These are phyloP conservation scores for Latrodectus elegans DNA, from an alignment of 2,888 invertebrate genomes.

Conservation along the genomic window DNA sequence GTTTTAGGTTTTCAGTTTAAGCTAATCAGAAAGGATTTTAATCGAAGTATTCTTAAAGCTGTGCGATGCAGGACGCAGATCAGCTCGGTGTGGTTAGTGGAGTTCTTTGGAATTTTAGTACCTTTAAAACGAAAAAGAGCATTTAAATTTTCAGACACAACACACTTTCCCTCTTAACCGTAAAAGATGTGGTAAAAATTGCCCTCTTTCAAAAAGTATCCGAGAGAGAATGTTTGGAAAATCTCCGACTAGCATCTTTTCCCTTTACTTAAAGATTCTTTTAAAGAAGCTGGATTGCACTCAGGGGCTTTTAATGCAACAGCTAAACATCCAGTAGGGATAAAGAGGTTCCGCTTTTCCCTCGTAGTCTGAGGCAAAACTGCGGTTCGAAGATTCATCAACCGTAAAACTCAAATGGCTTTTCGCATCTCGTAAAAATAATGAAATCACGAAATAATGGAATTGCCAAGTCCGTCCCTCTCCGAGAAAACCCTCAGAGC, in stretches of 20 bases:
- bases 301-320: conserved; percentile 1
- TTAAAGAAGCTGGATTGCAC: background rate
- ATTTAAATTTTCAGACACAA: no score
- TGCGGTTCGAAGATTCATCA: conserved; percentile 21
- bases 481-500: background rate
- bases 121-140: no score
- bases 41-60: no score
- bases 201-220: no score
- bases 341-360: background rate
- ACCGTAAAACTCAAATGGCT: conserved; percentile 57
- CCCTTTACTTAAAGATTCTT: background rate
- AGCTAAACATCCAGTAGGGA: background rate
- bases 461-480: conserved; percentile 23
- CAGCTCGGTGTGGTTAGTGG: no score
- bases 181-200: no score
- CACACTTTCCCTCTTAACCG: no score
- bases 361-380: background rate
- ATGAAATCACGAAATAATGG: conserved; percentile 58
- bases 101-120: no score
- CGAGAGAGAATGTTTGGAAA: background rate
- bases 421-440: conserved; percentile 57
- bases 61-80: no score
- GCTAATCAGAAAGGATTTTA: no score
- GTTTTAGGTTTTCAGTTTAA: no score
- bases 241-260: background rate